Conservation (phyloP, 2,797 vertebrate species). For the Cygnus olor region DNA sequence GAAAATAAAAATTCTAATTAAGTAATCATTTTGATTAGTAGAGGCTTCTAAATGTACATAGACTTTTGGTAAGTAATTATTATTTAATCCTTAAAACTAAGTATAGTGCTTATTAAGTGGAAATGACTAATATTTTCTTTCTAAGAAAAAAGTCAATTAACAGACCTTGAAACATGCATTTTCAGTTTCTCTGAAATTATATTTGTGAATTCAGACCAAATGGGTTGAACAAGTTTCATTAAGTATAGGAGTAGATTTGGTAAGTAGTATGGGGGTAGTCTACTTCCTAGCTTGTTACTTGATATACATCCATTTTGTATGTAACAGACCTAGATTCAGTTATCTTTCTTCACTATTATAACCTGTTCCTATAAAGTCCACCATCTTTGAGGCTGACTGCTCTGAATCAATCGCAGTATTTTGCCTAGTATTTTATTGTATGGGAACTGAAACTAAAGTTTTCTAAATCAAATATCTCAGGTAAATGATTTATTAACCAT, state of each 20-base stretch:
- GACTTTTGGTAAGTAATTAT: not conserved
- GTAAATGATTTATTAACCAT: not conserved
- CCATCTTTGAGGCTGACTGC: not conserved
- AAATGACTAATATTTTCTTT: not conserved
- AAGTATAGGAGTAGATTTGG: not conserved
- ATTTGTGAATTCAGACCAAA: not conserved
- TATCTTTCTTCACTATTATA: not conserved
- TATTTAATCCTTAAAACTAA: not conserved
- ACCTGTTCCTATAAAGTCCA: not conserved
- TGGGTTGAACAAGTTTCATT: not conserved
- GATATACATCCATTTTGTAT: accelerated
- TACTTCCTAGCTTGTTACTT: not conserved
- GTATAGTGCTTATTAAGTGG: not conserved
- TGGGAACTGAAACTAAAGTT: not conserved
- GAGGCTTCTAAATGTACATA: not conserved
- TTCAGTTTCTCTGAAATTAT: not conserved
- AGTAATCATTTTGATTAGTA: constrained; percentile 9
- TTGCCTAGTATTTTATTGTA: not conserved
- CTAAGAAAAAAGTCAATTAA: not conserved
- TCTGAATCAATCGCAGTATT: not conserved
- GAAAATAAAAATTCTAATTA: constrained; percentile 32
- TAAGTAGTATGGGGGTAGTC: not conserved
- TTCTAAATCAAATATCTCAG: not conserved
- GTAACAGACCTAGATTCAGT: not conserved
- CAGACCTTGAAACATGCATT: not conserved